Percentiles rank a stretch among this genome's conserved stretches.
phyloP scores from a whole-genome alignment of 2,888 invertebrate genomes.

The Macaria liturata region DNA sequence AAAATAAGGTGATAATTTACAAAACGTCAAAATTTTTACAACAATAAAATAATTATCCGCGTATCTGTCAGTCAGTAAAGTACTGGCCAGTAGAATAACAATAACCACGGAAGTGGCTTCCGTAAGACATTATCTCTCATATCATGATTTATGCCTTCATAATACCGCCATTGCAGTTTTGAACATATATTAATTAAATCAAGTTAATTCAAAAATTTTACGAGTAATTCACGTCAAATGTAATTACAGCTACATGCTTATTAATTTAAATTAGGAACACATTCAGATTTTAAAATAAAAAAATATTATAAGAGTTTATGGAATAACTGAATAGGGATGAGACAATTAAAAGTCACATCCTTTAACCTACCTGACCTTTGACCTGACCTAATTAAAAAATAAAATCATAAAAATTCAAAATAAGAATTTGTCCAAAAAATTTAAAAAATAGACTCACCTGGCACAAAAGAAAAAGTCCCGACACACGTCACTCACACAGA shows the following conservation, averaged over 20 bases:
- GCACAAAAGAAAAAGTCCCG: conserved; percentile 57
- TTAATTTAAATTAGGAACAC: too few species aligned
- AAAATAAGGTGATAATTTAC: too few species aligned
- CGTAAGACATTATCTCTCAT: conserved; percentile 23
- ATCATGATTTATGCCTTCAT: conserved; percentile 13
- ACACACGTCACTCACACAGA: conserved; percentile 67
- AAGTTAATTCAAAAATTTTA: neutral
- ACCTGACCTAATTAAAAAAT: conserved; percentile 15
- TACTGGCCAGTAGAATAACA: conserved; percentile 2
- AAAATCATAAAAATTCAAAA: conserved; percentile 3
- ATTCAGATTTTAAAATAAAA: neutral
- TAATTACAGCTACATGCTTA: too few species aligned
- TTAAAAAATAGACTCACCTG: conserved; percentile 60
- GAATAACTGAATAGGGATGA: too few species aligned
- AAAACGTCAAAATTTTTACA: too few species aligned
- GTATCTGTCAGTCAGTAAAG: too few species aligned
- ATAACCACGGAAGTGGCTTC: conserved; percentile 28
- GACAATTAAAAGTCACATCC: conserved; percentile 1
- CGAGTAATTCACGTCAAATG: too few species aligned
- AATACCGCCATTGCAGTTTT: neutral
- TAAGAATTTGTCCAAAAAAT: too few species aligned
- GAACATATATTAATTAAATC: too few species aligned
- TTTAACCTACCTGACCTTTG: conserved; percentile 1
- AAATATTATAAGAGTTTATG: too few species aligned
- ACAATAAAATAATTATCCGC: neutral